phyloP scores from a whole-genome alignment of 2,888 invertebrate genomes.

The Drosophila peninsularis region DNA sequence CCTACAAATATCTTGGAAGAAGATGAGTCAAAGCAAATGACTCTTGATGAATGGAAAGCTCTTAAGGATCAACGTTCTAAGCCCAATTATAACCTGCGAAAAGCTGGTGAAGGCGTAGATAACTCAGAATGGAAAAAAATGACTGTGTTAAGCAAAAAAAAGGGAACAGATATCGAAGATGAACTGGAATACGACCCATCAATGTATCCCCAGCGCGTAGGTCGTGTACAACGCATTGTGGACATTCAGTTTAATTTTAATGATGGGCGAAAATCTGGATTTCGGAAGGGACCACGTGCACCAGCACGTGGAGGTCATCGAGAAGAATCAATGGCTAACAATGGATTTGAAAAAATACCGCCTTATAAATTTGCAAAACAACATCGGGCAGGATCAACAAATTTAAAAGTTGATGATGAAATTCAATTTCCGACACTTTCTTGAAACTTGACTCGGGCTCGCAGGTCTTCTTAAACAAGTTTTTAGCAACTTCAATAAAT shows the following conservation, averaged over 20 bases:
- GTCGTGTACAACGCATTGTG: constrained; percentile 92
- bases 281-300: constrained; percentile 87
- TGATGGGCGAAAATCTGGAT: constrained; percentile 90
- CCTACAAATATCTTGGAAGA: constrained; percentile 86
- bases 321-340: constrained; percentile 50
- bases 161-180: constrained; percentile 87
- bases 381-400: constrained; percentile 81
- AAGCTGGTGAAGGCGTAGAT: constrained; percentile 97
- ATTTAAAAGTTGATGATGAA: constrained; percentile 97
- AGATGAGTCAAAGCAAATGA: constrained; percentile 93
- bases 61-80: constrained; percentile 90
- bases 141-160: constrained; percentile 90
- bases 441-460: constrained; percentile 84
- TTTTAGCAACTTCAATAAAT: too few relatives aligned
- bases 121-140: constrained; percentile 96
- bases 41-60: constrained; percentile 97
- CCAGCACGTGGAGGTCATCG: constrained; percentile 68
- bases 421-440: constrained; percentile 97
- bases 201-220: constrained; percentile 93
- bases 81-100: constrained; percentile 95
- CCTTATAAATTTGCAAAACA: constrained; percentile 62
- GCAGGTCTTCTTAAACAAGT: constrained; percentile 14
- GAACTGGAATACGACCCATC: constrained; percentile 90
- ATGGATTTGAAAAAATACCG: constrained; percentile 76
- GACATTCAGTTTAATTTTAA: constrained; percentile 95